Percentiles rank a stretch among this genome's conserved stretches.
These are phyloP conservation scores for Alligator mississippiensis DNA, from an alignment of 2,113 vertebrate genomes.

Conservation along the genomic window DNA sequence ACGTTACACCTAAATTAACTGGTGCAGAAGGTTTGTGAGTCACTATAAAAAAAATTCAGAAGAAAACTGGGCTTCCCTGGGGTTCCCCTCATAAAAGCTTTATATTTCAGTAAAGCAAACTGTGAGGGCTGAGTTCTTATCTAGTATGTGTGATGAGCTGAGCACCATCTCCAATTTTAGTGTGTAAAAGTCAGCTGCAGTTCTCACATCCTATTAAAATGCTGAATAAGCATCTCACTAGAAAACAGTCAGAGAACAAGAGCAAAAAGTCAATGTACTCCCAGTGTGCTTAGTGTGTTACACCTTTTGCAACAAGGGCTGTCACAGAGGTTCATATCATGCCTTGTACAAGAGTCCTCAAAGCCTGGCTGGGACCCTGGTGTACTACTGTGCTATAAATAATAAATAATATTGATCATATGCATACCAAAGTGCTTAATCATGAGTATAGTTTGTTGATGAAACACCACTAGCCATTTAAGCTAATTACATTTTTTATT, in stretches of 20 bases:
- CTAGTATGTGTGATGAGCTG: neutral
- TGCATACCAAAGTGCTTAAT: neutral
- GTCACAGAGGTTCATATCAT: fast-evolving
- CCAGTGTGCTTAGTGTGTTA: neutral
- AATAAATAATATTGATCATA: neutral
- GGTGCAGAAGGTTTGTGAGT: neutral
- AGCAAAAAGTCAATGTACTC: neutral
- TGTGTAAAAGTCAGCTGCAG: neutral
- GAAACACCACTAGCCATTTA: neutral
- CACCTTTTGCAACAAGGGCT: neutral
- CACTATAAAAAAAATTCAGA: neutral
- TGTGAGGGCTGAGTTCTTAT: neutral
- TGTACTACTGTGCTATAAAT: neutral
- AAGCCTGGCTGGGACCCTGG: neutral
- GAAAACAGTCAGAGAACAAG: neutral
- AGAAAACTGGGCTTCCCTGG: neutral
- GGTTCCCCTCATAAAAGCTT: neutral
- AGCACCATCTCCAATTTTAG: neutral
- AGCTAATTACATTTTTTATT: neutral
- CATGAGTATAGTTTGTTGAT: neutral
- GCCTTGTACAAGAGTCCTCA: neutral
- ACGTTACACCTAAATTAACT: neutral
- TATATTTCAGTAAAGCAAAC: neutral
- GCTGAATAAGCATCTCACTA: fast-evolving
- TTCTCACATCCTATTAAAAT: neutral